Evolutionary conservation across 2,888 invertebrate species (phyloP), one percentile per base, ranked within the genome.

Genomic region (Drosophila kuntzei): DNA sequence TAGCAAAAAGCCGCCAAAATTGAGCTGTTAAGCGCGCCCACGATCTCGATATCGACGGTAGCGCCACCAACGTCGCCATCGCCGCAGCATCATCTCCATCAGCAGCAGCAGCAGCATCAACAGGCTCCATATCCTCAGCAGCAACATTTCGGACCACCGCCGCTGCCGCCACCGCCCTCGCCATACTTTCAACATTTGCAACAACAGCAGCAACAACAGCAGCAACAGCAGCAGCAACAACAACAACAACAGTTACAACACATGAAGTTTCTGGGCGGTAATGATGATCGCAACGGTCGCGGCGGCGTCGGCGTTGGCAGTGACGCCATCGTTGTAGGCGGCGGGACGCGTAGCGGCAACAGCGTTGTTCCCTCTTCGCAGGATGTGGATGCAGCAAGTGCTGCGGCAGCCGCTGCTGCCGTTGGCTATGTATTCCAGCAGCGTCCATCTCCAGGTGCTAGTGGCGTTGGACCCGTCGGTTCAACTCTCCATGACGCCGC

Each of bases 381-480:
- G 93, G 98, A 98, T 92, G 73, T 76, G 43, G 98, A 98, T 94
- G 97, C 97, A 75, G 84, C 89, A 8, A 88, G 83, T 22, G 84
- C 84, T 44, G 90, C 90, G 16, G 90, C 88, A 53, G 88, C 90
- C 32, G 90, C 90, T 29, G 97, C 97, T 71, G 96, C 96, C 92
- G 98, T 98, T 82, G 97, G 97, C 89, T 98, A 98, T 92, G 97
- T 97, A 81, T 98, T 97, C 50, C 76, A 83, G 53, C 91, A 90
- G 34, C 90, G 90, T 20, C 91, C 91, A 4, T 90, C 90, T 2
- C 89, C 87, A 3, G 87, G 84, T 2, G 67, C 76, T 11, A 70
- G 64, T 22, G 79, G 73, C 46, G 84, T 71, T 9, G 82, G 88
- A 14, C 87, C 86, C 20, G 90, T 88, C 36, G 61, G 86, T 41